These are phyloP conservation scores for Lasiurus borealis DNA, from an alignment of 2,113 vertebrate genomes.

Conservation along the genomic window DNA sequence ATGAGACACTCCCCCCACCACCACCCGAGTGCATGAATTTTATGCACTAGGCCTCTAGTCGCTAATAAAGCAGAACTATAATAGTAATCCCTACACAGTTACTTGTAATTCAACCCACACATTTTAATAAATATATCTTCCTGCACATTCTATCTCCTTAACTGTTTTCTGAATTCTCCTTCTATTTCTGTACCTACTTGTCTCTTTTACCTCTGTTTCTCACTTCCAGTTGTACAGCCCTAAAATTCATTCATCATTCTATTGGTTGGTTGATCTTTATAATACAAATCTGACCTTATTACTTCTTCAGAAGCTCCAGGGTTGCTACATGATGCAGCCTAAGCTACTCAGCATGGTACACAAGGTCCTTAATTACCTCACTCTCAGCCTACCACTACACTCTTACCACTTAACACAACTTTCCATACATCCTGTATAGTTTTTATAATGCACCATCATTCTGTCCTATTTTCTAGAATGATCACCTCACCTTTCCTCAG, in stretches of 20 bases:
- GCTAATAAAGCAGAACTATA: background rate
- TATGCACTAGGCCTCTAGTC: background rate
- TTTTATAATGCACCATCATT: background rate
- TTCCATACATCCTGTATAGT: background rate
- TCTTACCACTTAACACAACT: background rate
- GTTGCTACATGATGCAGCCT: background rate
- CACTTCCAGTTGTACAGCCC: background rate
- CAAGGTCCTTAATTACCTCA: background rate
- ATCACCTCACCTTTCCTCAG: background rate
- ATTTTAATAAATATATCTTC: background rate
- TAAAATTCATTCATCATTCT: background rate
- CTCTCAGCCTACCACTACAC: background rate
- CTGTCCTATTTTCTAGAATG: background rate
- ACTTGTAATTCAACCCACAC: background rate
- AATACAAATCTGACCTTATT: background rate
- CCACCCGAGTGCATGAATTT: too few relatives aligned
- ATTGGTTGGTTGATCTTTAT: background rate
- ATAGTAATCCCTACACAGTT: background rate
- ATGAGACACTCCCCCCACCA: accelerated
- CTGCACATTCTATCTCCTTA: background rate
- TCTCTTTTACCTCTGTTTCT: background rate
- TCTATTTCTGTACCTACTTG: background rate
- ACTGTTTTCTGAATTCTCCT: background rate
- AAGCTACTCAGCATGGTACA: background rate
- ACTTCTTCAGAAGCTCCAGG: background rate